Base-by-base conservation (phyloP, 2,888 invertebrate genomes). In the Caenorhabditis doughertyi region DNA sequence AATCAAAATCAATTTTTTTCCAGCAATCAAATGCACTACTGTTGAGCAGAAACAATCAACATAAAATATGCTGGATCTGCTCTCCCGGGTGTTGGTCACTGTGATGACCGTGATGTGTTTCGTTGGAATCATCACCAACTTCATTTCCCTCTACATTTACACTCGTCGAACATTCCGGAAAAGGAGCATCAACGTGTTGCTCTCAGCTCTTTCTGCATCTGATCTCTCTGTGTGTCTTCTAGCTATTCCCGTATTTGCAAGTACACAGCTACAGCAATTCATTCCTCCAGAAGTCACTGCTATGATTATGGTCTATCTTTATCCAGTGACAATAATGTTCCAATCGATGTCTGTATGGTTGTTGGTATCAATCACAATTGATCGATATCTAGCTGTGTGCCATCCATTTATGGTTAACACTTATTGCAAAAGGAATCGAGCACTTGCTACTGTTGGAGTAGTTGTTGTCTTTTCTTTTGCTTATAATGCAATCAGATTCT, bases 371-470 rank as follows among this genome's bases (percentile, higher is more conserved):
- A 89, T 91, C 25, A 90, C 90, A 7, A 86, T 90, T 58, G 90
- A 91, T 67, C 84, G 91, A 44, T 91, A 89, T 56, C 79, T 91
- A 4, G 91, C 91, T n/a, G 90, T 91, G n/a, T 91, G 90, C 68
- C 89, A 91, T 85, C 91, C 91, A 1, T 91, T 91, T 79, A 81
- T 86, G 60, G 90, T 89, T 23, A 84, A 84, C 51, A 87, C 86
- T 8, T 88, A 90, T 73, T 91, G 90, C 58, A 90, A 90, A 49
- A 84, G 86, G 35, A 83, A 81, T 29, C 81, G 90, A 13, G 90
- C 91, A 27, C 70, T 89, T 5, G n/a, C 86, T 47, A 89, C 89
- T 8, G 86, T 89, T 27, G 79, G 67, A 2, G 65, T 84, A 29
- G 89, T 89, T 5, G 70, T 90, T 16, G 16, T 86, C n/a, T 89